A percentile compares a stretch with the other conserved stretches of the same genome.
These are phyloP conservation scores for Leptopilina boulardi DNA, from an alignment of 1,140 invertebrate genomes.

Conservation along the genomic window DNA sequence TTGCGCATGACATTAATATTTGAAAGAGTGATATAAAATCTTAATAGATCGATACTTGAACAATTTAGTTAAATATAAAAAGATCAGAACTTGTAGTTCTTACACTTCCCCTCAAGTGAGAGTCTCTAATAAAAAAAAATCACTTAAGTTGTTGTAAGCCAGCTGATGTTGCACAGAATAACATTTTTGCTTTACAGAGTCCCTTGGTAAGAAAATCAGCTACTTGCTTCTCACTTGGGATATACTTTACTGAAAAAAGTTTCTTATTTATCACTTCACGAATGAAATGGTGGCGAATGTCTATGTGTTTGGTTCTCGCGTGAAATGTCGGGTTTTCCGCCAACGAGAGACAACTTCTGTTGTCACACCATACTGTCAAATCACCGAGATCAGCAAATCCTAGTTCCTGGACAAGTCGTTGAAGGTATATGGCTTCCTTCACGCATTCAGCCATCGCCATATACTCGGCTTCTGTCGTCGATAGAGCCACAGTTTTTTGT, in stretches of 20 bases:
- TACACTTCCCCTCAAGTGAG: not conserved
- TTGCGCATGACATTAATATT: too few relatives aligned
- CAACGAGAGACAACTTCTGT: not conserved
- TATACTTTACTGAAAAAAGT: not conserved
- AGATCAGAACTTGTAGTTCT: not conserved
- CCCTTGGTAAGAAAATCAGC: not conserved
- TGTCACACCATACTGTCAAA: not conserved
- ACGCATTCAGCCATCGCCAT: conserved; percentile 47
- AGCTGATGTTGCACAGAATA: not conserved
- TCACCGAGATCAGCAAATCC: not conserved
- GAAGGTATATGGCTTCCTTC: not conserved
- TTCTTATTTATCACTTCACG: not conserved
- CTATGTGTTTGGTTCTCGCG: not conserved
- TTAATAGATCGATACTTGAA: too few relatives aligned
- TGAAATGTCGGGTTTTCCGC: not conserved
- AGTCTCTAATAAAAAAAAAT: not conserved
- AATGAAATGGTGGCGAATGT: not conserved
- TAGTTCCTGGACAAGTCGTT: not conserved
- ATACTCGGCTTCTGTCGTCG: conserved; percentile 66
- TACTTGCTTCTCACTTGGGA: not conserved
- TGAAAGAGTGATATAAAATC: too few relatives aligned
- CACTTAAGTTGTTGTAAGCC: not conserved
- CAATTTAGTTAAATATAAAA: too few relatives aligned
- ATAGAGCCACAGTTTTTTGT: conserved; percentile 50
- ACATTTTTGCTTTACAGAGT: not conserved